Evolutionary conservation across 1,140 invertebrate genomes (phyloP).

Genomic region (Acromyrmex heyeri): DNA sequence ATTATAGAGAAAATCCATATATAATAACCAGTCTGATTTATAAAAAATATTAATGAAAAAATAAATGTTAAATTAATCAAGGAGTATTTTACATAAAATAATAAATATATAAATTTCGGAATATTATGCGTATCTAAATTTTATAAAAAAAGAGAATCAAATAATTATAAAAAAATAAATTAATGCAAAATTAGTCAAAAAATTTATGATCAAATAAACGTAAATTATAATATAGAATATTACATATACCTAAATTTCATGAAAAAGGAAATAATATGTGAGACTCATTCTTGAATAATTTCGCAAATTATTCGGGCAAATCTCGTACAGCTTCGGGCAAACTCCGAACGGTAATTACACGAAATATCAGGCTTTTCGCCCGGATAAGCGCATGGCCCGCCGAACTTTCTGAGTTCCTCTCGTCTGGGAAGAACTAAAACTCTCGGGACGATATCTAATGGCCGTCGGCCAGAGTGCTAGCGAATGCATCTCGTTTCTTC

Average conservation of each 20-base stretch:
- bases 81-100: not conserved
- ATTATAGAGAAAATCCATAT: not conserved
- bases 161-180: not conserved
- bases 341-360: slow-evolving; percentile 23
- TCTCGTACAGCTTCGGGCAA: slow-evolving; percentile 18
- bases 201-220: not conserved
- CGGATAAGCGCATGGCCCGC: not conserved
- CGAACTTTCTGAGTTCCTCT: slow-evolving; percentile 38
- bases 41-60: not conserved
- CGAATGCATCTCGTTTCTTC: slow-evolving; percentile 22
- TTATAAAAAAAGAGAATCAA: not conserved
- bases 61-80: not conserved
- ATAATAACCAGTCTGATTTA: not conserved
- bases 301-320: slow-evolving; percentile 2
- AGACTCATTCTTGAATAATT: not conserved
- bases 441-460: slow-evolving; percentile 37
- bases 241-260: not conserved
- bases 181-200: too few species aligned
- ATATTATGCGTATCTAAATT: not conserved
- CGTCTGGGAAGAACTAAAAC: slow-evolving; percentile 1
- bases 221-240: not conserved
- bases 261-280: not conserved
- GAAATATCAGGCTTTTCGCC: slow-evolving; percentile 34
- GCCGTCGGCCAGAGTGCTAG: not conserved
- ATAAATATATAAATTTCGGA: not conserved